A percentile compares a stretch with the other conserved stretches of the same genome.
These are phyloP conservation scores for Agapostemon virescens DNA, from an alignment of 2,888 invertebrate genomes.

Conservation along the genomic window DNA sequence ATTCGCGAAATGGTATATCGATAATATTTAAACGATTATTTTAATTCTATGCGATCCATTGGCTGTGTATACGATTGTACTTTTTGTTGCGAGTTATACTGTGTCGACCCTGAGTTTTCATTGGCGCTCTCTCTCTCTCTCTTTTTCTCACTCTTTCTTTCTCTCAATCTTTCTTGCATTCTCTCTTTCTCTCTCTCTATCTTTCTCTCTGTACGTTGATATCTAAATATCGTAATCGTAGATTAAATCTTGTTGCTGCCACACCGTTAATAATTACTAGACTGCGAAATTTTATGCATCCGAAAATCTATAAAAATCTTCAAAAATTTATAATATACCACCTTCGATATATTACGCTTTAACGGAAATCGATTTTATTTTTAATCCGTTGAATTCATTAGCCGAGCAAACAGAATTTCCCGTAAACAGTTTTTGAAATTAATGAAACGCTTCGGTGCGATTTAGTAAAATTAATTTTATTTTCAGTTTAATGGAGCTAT, in stretches of 20 bases:
- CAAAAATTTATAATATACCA: not conserved
- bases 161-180: not conserved
- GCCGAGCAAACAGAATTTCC: not conserved
- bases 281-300: not conserved
- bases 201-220: slow-evolving; percentile 51
- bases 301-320: not conserved
- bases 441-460: not conserved
- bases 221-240: slow-evolving; percentile 61
- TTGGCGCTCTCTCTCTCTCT: slow-evolving; percentile 52
- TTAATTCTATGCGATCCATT: slow-evolving; percentile 75
- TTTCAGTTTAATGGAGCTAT: not conserved
- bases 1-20: slow-evolving; percentile 54
- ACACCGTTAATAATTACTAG: slow-evolving; percentile 25
- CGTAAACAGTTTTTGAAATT: not conserved
- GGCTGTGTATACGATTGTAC: slow-evolving; percentile 81
- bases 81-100: slow-evolving; percentile 79
- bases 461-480: not conserved
- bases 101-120: slow-evolving; percentile 79
- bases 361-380: not conserved
- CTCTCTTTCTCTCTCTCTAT: not conserved
- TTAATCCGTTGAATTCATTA: not conserved
- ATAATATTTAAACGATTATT: slow-evolving; percentile 62
- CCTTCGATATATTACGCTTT: not conserved
- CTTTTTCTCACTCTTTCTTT: not conserved
- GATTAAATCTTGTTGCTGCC: slow-evolving; percentile 49